Evolutionary conservation across 2,888 invertebrate genomes (phyloP).

Genomic region (Onchidella celtica): DNA sequence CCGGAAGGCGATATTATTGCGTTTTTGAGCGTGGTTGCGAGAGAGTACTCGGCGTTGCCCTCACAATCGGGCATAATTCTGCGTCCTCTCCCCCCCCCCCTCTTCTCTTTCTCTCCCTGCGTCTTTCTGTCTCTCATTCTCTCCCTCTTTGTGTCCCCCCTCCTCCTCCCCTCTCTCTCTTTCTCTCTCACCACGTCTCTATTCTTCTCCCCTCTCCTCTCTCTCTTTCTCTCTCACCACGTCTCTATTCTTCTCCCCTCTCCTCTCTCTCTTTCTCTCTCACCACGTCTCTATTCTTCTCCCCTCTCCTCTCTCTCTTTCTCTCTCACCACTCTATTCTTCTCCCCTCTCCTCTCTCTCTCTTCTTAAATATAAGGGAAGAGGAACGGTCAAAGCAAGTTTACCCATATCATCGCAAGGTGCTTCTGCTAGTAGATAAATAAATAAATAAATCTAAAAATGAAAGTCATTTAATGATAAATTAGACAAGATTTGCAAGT

Average conservation of each 20-base stretch:
- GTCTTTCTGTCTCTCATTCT: conserved; percentile 6
- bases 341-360: background rate
- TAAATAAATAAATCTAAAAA: no score
- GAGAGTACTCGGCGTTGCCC: background rate
- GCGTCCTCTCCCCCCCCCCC: conserved; percentile 12
- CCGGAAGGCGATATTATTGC: background rate
- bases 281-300: no score
- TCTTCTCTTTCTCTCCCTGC: conserved; percentile 17
- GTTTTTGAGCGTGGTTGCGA: background rate
- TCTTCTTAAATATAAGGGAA: no score
- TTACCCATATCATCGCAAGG: no score
- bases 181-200: conserved; percentile 27
- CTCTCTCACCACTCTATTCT: background rate
- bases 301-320: background rate
- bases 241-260: conserved; percentile 27
- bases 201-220: conserved; percentile 7
- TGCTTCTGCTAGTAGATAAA: no score
- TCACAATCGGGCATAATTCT: background rate
- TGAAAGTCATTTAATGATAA: no score
- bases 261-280: conserved; percentile 24
- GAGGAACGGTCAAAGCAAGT: no score
- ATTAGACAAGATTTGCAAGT: no score
- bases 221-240: conserved; percentile 3
- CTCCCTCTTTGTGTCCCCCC: conserved; percentile 27
- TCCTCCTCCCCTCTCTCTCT: background rate